Conservation (phyloP, 2,888 invertebrate genomes). For the Drosophila helvetica region DNA sequence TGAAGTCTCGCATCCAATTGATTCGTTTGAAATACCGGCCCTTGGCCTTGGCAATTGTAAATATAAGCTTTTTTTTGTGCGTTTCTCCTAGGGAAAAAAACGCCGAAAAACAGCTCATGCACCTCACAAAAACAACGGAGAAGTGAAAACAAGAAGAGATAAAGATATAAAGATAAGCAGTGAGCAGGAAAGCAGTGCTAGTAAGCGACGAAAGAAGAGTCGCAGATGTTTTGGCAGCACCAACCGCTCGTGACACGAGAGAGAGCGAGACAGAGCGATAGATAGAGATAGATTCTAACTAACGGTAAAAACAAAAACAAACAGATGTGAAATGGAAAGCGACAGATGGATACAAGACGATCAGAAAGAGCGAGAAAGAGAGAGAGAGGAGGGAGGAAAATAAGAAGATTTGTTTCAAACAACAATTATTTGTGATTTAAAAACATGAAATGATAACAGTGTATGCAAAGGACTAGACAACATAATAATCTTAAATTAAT, state of each 20-base stretch:
- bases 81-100: not conserved
- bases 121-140: slow-evolving; percentile 15
- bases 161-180: slow-evolving; percentile 11
- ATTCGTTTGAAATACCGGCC: not conserved
- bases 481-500: slow-evolving; percentile 56
- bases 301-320: slow-evolving; percentile 4
- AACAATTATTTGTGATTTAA: slow-evolving; percentile 77
- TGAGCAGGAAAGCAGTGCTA: slow-evolving; percentile 14
- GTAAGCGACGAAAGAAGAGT: slow-evolving; percentile 4
- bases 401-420: slow-evolving; percentile 71
- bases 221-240: slow-evolving; percentile 18
- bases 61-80: slow-evolving; percentile 5
- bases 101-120: not conserved
- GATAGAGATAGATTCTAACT: slow-evolving; percentile 1
- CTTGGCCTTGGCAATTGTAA: slow-evolving; percentile 9
- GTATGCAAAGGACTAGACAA: slow-evolving; percentile 65
- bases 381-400: slow-evolving; percentile 82
- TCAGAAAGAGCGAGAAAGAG: slow-evolving; percentile 15
- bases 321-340: slow-evolving; percentile 4
- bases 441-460: slow-evolving; percentile 70
- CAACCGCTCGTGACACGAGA: not conserved
- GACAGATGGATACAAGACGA: slow-evolving; percentile 4
- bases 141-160: slow-evolving; percentile 17
- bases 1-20: not conserved
- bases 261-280: slow-evolving; percentile 8